These are phyloP conservation scores for Rotaria macrura DNA, from an alignment of 2,888 invertebrate genomes.

Conservation along the genomic window DNA sequence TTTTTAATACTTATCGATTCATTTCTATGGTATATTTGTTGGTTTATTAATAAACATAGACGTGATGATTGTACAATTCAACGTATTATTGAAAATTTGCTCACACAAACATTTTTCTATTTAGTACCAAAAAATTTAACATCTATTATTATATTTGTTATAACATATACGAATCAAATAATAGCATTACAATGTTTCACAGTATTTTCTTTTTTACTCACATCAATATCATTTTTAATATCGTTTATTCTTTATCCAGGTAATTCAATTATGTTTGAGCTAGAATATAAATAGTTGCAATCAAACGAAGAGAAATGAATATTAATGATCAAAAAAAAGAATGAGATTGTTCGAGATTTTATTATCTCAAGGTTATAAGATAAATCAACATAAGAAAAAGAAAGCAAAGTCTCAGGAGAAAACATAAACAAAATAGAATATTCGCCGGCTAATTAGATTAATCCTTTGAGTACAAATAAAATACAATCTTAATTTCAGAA, in stretches of 20 bases:
- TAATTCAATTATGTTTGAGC: not conserved
- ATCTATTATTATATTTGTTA: constrained; percentile 20
- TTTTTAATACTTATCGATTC: constrained; percentile 1
- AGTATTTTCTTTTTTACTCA: not conserved
- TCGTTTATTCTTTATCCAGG: constrained; percentile 18
- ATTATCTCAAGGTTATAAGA: not conserved
- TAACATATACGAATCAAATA: constrained; percentile 29
- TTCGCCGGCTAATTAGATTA: not conserved
- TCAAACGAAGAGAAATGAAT: too few relatives aligned
- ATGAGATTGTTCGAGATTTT: too few relatives aligned
- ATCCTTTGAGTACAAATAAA: not conserved
- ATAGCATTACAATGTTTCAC: constrained; percentile 9
- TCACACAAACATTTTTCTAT: constrained; percentile 27
- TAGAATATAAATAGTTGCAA: too few relatives aligned
- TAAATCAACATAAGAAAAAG: not conserved
- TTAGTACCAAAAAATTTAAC: constrained; percentile 25
- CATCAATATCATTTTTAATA: not conserved
- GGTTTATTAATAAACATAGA: constrained; percentile 5
- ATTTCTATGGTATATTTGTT: not conserved
- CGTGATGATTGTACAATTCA: constrained; percentile 7
- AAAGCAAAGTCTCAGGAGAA: not conserved
- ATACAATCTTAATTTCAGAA: not conserved
- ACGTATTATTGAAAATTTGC: constrained; percentile 23
- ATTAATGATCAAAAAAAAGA: too few relatives aligned
- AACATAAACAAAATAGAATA: not conserved